A percentile compares a stretch with the other conserved stretches of the same genome.
Evolutionary conservation across 2,113 vertebrate genomes (phyloP).

Genomic region (Dipodomys ordii): DNA sequence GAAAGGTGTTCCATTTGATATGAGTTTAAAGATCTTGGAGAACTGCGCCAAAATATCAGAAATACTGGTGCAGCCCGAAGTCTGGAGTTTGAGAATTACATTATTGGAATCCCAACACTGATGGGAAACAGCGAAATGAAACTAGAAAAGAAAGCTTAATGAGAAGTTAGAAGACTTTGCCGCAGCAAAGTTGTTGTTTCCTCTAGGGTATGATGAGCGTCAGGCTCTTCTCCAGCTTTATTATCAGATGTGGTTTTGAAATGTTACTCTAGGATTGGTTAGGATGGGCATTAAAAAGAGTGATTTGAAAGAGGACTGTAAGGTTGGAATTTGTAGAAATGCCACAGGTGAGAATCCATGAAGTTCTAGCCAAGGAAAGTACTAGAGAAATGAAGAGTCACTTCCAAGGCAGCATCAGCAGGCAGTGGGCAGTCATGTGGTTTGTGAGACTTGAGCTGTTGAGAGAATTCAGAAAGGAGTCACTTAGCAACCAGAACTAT

Average conservation of each 20-base stretch:
- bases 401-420: neutral
- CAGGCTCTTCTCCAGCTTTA: neutral
- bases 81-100: neutral
- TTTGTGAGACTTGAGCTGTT: neutral
- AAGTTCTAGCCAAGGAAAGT: neutral
- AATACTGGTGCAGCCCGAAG: neutral
- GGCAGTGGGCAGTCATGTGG: neutral
- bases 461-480: neutral
- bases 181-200: neutral
- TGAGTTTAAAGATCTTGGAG: neutral
- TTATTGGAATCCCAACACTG: too few relatives aligned
- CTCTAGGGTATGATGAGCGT: neutral
- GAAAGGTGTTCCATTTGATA: neutral
- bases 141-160: neutral
- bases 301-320: neutral
- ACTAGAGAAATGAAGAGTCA: neutral
- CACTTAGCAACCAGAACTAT: neutral
- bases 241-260: neutral
- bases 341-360: neutral
- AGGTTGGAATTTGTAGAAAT: neutral
- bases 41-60: neutral
- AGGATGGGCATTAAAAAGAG: neutral
- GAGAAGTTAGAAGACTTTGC: neutral
- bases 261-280: neutral
- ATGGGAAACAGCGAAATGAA: neutral